Evolutionary conservation across 2,888 invertebrate species (phyloP).

Genomic region (Amiota mariae): DNA sequence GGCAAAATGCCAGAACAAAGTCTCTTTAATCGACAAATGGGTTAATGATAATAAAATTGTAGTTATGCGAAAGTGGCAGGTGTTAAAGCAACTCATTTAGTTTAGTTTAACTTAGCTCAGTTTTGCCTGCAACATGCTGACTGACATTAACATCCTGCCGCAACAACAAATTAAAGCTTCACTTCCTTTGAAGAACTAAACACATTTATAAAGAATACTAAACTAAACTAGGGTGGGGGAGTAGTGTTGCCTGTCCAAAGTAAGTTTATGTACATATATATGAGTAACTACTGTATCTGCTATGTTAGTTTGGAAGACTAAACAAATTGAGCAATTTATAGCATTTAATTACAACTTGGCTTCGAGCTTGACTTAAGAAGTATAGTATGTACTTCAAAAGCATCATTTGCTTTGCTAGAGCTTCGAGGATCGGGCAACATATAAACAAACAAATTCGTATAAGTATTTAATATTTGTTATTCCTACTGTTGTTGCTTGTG

Average conservation of each 20-base stretch:
- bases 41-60: not conserved
- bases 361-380: not conserved
- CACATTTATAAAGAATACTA: not conserved
- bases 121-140: too few species aligned
- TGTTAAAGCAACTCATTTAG: not conserved
- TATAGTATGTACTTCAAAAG: not conserved
- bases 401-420: not conserved
- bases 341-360: constrained; percentile 25
- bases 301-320: not conserved
- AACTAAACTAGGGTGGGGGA: not conserved
- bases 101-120: too few species aligned
- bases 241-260: too few species aligned
- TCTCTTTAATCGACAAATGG: not conserved
- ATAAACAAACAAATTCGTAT: not conserved
- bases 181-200: not conserved
- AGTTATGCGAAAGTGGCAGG: constrained; percentile 14
- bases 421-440: not conserved
- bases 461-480: not conserved
- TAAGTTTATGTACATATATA: too few species aligned
- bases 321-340: constrained; percentile 27
- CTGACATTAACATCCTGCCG: too few species aligned
- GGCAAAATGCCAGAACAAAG: not conserved
- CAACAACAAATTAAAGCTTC: too few species aligned
- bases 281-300: not conserved
- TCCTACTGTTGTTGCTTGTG: not conserved